These are phyloP conservation scores for Halcyon badia DNA, from an alignment of 2,797 vertebrate genomes.

Conservation along the genomic window DNA sequence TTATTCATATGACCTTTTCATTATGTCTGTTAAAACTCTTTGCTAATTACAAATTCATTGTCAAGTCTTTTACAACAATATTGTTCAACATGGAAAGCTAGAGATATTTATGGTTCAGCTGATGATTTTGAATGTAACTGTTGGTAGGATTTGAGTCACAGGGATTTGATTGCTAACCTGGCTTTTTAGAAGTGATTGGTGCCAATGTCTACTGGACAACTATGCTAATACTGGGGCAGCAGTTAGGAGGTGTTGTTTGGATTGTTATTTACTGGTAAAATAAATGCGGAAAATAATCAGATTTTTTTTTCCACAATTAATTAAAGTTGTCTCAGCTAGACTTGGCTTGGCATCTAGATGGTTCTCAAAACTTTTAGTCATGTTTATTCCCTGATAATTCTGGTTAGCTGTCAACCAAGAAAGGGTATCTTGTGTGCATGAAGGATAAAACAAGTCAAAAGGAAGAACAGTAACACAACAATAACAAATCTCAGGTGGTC, in stretches of 20 bases:
- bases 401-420: not conserved
- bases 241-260: not conserved
- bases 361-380: not conserved
- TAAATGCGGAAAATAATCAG: not conserved
- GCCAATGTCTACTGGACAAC: not conserved
- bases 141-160: not conserved
- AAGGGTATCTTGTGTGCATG: not conserved
- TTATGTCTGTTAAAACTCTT: not conserved
- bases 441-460: not conserved
- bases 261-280: not conserved
- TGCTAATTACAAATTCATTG: constrained; percentile 20
- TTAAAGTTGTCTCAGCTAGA: not conserved
- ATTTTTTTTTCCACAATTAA: not conserved
- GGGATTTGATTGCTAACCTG: not conserved
- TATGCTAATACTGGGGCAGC: not conserved
- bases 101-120: constrained; percentile 2
- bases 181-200: not conserved
- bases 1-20: constrained; percentile 36
- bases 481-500: not conserved
- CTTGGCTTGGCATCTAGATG: not conserved
- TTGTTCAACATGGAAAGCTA: not conserved
- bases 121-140: not conserved
- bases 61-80: constrained; percentile 22
- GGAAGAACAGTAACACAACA: not conserved
- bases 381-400: not conserved